phyloP scores from a whole-genome alignment of 2,113 vertebrate genomes.

The Ardeotis arabs region DNA sequence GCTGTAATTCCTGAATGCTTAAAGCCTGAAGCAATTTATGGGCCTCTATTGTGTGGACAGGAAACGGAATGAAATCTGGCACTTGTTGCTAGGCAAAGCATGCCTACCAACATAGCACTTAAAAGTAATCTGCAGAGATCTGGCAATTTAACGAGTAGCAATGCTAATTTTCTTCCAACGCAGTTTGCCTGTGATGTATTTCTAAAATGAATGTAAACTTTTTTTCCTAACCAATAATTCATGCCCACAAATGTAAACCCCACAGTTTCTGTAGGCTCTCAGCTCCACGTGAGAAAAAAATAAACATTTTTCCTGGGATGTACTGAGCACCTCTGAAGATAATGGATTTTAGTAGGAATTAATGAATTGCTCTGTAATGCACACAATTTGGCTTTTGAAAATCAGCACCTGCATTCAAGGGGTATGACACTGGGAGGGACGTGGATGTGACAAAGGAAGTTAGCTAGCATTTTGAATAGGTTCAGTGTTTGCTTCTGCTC shows the following conservation, averaged over 20 bases:
- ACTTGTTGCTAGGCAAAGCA: slow-evolving; percentile 62
- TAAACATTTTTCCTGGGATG: neutral
- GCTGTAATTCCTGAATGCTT: neutral
- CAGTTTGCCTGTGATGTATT: neutral
- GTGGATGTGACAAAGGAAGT: neutral
- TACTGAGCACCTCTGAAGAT: neutral
- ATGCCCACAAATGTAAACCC: neutral
- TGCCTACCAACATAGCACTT: slow-evolving; percentile 8
- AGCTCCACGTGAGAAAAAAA: neutral
- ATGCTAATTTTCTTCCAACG: slow-evolving; percentile 9
- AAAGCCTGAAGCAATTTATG: slow-evolving; percentile 4
- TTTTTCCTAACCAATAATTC: slow-evolving; percentile 11
- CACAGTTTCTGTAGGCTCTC: neutral
- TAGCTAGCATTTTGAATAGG: neutral
- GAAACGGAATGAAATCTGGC: slow-evolving; percentile 36
- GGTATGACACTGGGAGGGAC: neutral
- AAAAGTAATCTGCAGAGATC: neutral
- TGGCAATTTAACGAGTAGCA: neutral
- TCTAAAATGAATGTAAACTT: neutral
- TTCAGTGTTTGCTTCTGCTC: neutral
- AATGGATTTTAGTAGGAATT: neutral
- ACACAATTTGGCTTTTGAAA: neutral
- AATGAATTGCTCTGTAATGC: neutral
- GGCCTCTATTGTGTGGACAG: neutral
- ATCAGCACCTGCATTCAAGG: neutral